Evolutionary conservation across 2,888 invertebrate species (phyloP).

Genomic region (Elaeidobius kamerunicus): DNA sequence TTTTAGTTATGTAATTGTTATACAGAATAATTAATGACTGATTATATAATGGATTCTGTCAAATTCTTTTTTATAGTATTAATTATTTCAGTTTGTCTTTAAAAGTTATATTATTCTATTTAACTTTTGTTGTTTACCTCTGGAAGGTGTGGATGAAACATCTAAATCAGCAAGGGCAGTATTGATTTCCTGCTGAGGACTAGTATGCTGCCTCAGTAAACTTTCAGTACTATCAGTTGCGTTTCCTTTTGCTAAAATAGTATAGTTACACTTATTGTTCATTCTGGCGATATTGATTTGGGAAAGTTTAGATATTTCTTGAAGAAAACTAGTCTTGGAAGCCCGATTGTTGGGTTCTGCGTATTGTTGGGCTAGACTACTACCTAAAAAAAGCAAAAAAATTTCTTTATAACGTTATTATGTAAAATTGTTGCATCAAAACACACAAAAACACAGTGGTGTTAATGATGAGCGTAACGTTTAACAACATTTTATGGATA

Average conservation of each 20-base stretch:
- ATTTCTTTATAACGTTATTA: too few relatives aligned
- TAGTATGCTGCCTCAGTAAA: slow-evolving; percentile 49
- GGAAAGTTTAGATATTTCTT: slow-evolving; percentile 68
- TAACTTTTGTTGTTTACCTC: too few relatives aligned
- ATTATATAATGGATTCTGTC: too few relatives aligned
- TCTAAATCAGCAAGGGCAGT: slow-evolving; percentile 40
- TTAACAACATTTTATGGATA: too few relatives aligned
- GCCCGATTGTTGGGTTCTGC: slow-evolving; percentile 36
- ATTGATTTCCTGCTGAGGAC: slow-evolving; percentile 37
- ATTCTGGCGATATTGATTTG: slow-evolving; percentile 65
- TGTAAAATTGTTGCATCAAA: too few relatives aligned
- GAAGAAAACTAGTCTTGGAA: slow-evolving; percentile 46
- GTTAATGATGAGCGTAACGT: too few relatives aligned
- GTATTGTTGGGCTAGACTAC: slow-evolving; percentile 42
- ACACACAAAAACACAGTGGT: too few relatives aligned
- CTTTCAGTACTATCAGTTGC: slow-evolving; percentile 69
- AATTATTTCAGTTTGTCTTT: too few relatives aligned
- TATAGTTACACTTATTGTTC: slow-evolving; percentile 68
- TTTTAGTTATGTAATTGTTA: too few relatives aligned
- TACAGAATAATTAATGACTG: too few relatives aligned
- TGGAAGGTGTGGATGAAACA: slow-evolving; percentile 42
- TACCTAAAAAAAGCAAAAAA: slow-evolving; percentile 32
- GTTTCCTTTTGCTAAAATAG: slow-evolving; percentile 57
- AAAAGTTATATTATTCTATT: too few relatives aligned
- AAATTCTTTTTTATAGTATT: too few relatives aligned